Evolutionary conservation across 2,888 invertebrate genomes (phyloP).

Genomic region (Drosophila bunnanda): DNA sequence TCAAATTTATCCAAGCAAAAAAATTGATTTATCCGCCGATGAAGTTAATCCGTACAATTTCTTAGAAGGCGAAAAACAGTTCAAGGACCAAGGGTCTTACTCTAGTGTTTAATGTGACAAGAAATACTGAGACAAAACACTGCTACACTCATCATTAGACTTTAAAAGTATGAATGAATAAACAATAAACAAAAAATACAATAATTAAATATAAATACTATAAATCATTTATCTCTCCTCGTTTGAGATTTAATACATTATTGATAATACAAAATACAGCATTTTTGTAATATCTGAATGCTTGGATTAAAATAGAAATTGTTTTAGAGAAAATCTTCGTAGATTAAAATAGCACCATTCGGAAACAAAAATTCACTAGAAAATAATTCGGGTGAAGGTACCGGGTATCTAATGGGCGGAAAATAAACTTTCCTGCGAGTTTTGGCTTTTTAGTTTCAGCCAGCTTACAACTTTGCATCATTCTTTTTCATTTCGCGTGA

Average conservation of each 20-base stretch:
- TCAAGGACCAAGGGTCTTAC: not conserved
- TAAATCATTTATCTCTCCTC: too few species aligned
- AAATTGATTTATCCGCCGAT: conserved; percentile 53
- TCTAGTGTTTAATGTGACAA: not conserved
- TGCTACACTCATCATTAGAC: not conserved
- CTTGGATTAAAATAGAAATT: not conserved
- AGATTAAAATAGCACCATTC: not conserved
- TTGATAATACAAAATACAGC: not conserved
- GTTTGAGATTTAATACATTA: too few species aligned
- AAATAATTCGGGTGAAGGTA: not conserved
- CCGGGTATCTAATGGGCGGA: conserved; percentile 23
- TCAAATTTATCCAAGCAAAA: conserved; percentile 37
- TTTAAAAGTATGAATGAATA: not conserved
- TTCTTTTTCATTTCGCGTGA: conserved; percentile 57
- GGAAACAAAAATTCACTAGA: not conserved
- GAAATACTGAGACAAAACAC: not conserved
- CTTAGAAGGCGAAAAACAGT: not conserved
- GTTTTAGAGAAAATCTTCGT: rapidly evolving
- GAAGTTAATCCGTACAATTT: conserved; percentile 12
- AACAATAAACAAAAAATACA: too few species aligned
- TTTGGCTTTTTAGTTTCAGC: conserved; percentile 34
- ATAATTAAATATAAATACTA: too few species aligned
- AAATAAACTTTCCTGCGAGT: conserved; percentile 11
- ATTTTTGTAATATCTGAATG: not conserved
- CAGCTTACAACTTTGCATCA: conserved; percentile 59